Conservation (phyloP, 2,797 vertebrate genomes). For the Coreius guichenoti region DNA sequence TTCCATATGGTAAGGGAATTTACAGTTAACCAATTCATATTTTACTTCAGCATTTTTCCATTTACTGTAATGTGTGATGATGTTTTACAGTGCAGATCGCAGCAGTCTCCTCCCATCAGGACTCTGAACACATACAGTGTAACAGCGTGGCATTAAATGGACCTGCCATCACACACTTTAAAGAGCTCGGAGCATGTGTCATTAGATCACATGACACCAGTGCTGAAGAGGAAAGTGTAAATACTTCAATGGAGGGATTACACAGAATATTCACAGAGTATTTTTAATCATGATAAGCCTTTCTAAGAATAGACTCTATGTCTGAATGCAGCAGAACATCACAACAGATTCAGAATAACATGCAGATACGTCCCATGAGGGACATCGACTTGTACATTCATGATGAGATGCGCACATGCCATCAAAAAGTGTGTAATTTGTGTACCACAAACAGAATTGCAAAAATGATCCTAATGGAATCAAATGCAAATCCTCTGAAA, state of each 20-base stretch:
- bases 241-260: neutral
- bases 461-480: neutral
- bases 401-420: neutral
- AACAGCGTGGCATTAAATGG: conserved; percentile 13
- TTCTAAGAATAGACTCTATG: conserved; percentile 21
- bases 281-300: conserved; percentile 35
- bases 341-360: conserved; percentile 4
- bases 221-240: neutral
- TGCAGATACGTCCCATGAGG: neutral
- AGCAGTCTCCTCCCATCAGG: neutral
- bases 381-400: neutral
- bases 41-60: neutral
- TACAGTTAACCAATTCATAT: neutral
- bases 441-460: neutral
- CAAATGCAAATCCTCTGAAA: neutral
- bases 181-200: neutral
- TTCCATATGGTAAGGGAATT: neutral
- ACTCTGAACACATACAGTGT: neutral
- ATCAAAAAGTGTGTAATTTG: neutral
- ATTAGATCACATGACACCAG: conserved; percentile 24
- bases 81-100: neutral
- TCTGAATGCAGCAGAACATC: conserved; percentile 18
- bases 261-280: conserved; percentile 29
- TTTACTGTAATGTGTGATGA: neutral
- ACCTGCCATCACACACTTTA: conserved; percentile 20